Evolutionary conservation across 2,888 invertebrate genomes (phyloP).

Genomic region (Polydrusus pterygomalis): DNA sequence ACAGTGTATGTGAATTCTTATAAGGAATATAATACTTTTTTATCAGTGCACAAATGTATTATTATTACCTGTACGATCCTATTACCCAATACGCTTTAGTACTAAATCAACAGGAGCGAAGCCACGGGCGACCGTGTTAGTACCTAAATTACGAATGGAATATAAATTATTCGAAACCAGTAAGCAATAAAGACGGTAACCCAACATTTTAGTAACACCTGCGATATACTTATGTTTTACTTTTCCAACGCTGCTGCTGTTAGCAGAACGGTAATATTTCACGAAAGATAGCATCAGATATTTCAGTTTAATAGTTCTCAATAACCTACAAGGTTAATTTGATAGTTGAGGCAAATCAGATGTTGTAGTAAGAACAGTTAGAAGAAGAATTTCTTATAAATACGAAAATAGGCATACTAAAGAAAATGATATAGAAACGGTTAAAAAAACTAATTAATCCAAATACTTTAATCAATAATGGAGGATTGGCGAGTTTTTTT

Average conservation of each 20-base stretch:
- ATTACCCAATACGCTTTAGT: too few relatives aligned
- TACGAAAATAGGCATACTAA: too few relatives aligned
- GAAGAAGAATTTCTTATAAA: too few relatives aligned
- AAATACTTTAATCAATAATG: too few relatives aligned
- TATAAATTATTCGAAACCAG: constrained; percentile 30
- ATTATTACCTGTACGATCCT: too few relatives aligned
- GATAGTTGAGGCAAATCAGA: constrained; percentile 10
- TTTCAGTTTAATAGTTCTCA: constrained; percentile 3
- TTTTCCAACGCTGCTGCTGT: constrained; percentile 24
- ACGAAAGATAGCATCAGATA: constrained; percentile 28
- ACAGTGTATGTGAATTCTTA: too few relatives aligned
- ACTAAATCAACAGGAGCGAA: not conserved
- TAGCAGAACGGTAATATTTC: constrained; percentile 33
- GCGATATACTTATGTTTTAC: constrained; percentile 37
- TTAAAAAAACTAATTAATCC: too few relatives aligned
- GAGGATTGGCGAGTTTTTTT: too few relatives aligned
- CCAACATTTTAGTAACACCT: constrained; percentile 28
- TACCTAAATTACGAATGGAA: not conserved
- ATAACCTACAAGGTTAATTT: constrained; percentile 21
- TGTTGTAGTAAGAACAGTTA: not conserved
- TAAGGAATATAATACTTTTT: too few relatives aligned
- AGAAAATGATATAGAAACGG: too few relatives aligned
- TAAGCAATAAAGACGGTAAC: constrained; percentile 30
- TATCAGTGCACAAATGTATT: too few relatives aligned
- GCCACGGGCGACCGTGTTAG: not conserved